phyloP scores from a whole-genome alignment of 2,797 vertebrate genomes.

The Enteromius radiatus region DNA sequence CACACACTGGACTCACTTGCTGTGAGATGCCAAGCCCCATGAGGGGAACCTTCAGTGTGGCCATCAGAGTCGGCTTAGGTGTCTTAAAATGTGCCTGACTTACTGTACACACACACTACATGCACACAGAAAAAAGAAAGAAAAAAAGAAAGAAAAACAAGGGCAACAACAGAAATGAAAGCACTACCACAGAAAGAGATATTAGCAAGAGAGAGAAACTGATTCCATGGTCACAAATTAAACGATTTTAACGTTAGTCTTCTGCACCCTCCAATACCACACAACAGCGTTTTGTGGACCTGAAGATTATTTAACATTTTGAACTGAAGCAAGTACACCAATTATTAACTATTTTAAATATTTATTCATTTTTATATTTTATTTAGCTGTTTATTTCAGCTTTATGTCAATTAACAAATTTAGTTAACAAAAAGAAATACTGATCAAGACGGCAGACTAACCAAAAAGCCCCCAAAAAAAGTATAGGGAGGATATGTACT shows the following conservation, averaged over 20 bases:
- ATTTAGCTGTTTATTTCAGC: background rate
- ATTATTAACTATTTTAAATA: too few species aligned
- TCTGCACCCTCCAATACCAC: background rate
- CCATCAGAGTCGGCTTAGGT: slow-evolving; percentile 89
- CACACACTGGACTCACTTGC: slow-evolving; percentile 84
- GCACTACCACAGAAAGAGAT: slow-evolving; percentile 68
- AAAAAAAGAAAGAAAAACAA: slow-evolving; percentile 65
- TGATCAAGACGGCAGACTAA: slow-evolving; percentile 6
- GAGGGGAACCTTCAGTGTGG: slow-evolving; percentile 93
- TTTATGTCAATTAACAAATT: background rate
- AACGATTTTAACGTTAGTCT: background rate
- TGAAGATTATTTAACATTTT: background rate
- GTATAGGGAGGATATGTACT: background rate
- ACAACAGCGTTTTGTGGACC: background rate
- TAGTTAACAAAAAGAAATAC: background rate
- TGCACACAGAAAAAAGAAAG: slow-evolving; percentile 65
- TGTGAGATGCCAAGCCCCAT: slow-evolving; percentile 92
- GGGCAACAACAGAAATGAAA: slow-evolving; percentile 65
- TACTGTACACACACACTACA: slow-evolving; percentile 95
- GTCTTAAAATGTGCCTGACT: slow-evolving; percentile 95
- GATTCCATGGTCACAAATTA: slow-evolving; percentile 16
- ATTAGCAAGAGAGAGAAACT: slow-evolving; percentile 44
- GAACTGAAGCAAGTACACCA: background rate
- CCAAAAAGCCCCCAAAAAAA: background rate
- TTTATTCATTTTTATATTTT: background rate